A percentile compares a stretch with the other conserved stretches of the same genome.
Conservation (phyloP, 2,113 vertebrate genomes). For the Elgaria multicarinata region DNA sequence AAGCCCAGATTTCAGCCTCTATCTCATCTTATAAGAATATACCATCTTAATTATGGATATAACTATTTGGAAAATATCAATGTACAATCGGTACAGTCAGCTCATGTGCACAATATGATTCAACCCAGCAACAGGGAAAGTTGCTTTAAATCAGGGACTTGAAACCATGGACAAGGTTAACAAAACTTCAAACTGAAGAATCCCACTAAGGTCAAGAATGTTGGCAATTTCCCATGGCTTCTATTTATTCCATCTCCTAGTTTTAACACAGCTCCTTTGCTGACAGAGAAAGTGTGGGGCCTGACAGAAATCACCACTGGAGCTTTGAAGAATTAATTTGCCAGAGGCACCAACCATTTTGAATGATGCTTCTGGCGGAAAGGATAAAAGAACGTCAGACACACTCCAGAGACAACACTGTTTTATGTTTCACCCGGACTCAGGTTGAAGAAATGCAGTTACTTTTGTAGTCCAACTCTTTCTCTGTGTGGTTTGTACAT, state of each 20-base stretch:
- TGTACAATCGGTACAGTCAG: neutral
- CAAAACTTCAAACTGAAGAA: neutral
- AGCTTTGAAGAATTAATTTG: neutral
- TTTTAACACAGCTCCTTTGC: neutral
- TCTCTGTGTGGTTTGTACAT: neutral
- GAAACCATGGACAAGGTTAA: neutral
- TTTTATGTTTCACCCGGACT: neutral
- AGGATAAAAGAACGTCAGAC: fast-evolving
- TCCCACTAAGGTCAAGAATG: neutral
- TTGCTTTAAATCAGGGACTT: neutral
- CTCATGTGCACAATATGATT: too few species aligned
- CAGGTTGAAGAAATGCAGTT: neutral
- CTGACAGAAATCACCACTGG: neutral
- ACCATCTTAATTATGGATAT: neutral
- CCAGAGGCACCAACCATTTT: neutral
- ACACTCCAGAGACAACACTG: fast-evolving
- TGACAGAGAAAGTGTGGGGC: neutral
- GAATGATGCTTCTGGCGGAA: fast-evolving
- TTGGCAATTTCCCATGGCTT: neutral
- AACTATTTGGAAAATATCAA: neutral
- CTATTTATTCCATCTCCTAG: neutral
- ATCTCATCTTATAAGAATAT: neutral
- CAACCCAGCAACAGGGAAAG: neutral
- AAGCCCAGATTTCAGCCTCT: neutral
- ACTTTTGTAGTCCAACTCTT: neutral